Percentiles rank a stretch among this genome's conserved stretches.
These are phyloP conservation scores for Leptobrachium ailaonicum DNA, from an alignment of 2,113 vertebrate species.

Conservation along the genomic window DNA sequence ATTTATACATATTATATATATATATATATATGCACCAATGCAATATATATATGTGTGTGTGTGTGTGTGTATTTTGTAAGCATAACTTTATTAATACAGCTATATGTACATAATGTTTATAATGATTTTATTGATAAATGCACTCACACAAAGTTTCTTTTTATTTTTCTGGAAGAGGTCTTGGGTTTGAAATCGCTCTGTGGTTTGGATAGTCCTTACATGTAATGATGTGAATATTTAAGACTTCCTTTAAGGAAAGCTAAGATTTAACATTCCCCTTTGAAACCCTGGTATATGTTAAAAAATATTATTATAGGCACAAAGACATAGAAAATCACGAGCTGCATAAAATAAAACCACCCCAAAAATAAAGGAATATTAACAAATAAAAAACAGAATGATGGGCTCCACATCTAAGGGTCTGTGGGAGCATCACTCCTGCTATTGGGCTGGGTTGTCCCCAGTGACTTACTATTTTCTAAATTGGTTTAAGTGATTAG, in stretches of 20 bases:
- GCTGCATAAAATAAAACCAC: neutral
- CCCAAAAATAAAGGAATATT: neutral
- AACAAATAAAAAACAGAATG: neutral
- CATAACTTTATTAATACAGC: no score
- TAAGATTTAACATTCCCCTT: slow-evolving; percentile 25
- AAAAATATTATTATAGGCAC: neutral
- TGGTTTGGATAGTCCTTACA: slow-evolving; percentile 29
- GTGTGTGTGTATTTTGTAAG: no score
- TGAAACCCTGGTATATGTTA: slow-evolving; percentile 6
- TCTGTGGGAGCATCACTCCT: neutral
- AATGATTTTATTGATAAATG: neutral
- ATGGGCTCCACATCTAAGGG: neutral
- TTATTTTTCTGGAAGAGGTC: neutral
- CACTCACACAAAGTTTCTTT: neutral
- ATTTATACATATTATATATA: neutral
- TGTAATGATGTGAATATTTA: slow-evolving; percentile 40
- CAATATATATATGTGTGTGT: no score
- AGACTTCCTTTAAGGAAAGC: slow-evolving; percentile 30
- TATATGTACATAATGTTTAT: no score
- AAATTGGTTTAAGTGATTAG: neutral
- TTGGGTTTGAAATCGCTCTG: slow-evolving; percentile 8
- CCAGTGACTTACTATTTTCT: slow-evolving; percentile 8
- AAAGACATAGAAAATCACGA: neutral
- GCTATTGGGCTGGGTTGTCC: neutral
- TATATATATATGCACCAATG: neutral